Conservation (phyloP, 2,797 vertebrate species). For the Neopelma chrysocephalum region DNA sequence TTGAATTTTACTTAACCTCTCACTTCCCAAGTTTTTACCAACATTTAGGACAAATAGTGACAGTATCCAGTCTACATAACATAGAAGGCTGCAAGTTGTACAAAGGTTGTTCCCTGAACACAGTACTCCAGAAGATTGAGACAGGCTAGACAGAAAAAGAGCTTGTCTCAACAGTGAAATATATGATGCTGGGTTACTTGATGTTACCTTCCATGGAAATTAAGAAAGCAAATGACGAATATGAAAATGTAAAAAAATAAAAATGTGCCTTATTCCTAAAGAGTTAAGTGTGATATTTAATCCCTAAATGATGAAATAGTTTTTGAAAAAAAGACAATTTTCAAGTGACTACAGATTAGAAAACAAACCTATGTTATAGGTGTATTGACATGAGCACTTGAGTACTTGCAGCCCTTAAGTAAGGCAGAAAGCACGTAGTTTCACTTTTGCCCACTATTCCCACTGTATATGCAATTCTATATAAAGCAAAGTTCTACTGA, state of each 20-base stretch:
- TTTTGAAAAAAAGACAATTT: background rate
- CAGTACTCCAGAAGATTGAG: background rate
- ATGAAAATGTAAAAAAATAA: background rate
- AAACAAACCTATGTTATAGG: background rate
- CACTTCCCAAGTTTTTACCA: background rate
- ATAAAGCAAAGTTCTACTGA: background rate
- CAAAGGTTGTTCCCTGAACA: background rate
- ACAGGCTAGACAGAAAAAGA: background rate
- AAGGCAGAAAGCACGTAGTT: background rate
- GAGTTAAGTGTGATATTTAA: background rate
- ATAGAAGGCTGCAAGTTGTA: background rate
- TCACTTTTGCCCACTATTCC: background rate
- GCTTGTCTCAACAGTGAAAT: background rate
- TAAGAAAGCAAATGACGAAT: background rate
- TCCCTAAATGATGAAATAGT: background rate
- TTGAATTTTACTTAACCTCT: background rate
- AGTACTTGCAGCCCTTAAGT: background rate
- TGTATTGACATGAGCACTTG: background rate
- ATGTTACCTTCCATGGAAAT: background rate
- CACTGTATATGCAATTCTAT: background rate
- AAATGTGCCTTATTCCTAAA: background rate
- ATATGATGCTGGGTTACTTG: background rate
- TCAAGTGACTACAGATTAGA: background rate
- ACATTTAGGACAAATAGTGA: background rate
- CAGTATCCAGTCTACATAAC: too few species aligned